Conservation (phyloP, 2,888 invertebrate species). For the Neria commutata region DNA sequence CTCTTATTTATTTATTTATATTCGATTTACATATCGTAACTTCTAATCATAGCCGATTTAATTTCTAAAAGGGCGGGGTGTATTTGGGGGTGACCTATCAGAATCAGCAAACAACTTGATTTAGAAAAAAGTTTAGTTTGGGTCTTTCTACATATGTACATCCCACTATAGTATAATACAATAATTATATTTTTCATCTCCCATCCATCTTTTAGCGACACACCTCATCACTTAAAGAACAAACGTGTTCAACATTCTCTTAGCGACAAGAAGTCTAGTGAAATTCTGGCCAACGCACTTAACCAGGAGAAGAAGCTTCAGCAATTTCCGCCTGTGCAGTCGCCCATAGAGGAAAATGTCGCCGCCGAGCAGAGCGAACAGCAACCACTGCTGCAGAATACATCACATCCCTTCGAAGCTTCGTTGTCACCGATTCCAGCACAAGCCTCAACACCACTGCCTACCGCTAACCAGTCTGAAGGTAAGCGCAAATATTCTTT, state of each 20-base stretch:
- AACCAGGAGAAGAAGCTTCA: conserved; percentile 51
- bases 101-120: background rate
- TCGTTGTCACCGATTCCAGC: conserved; percentile 53
- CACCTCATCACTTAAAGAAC: conserved; percentile 98
- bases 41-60: too few relatives aligned
- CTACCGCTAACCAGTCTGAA: conserved; percentile 22
- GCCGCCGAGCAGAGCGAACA: conserved; percentile 47
- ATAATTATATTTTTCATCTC: conserved; percentile 65
- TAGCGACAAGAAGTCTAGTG: conserved; percentile 74
- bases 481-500: too few relatives aligned
- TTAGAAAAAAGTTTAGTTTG: background rate
- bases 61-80: too few relatives aligned
- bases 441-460: conserved; percentile 27
- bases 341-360: conserved; percentile 57
- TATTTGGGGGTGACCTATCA: background rate
- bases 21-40: background rate
- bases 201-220: conserved; percentile 94
- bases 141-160: background rate
- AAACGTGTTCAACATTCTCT: conserved; percentile 79
- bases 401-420: conserved; percentile 45
- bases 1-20: too few relatives aligned
- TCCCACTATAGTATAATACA: background rate
- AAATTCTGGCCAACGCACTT: conserved; percentile 64
- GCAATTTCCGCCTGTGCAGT: conserved; percentile 46
- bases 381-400: conserved; percentile 21